Percentiles rank a stretch among this genome's conserved stretches.
phyloP scores from a whole-genome alignment of 2,888 invertebrate genomes.

The Tyria jacobaeae region DNA sequence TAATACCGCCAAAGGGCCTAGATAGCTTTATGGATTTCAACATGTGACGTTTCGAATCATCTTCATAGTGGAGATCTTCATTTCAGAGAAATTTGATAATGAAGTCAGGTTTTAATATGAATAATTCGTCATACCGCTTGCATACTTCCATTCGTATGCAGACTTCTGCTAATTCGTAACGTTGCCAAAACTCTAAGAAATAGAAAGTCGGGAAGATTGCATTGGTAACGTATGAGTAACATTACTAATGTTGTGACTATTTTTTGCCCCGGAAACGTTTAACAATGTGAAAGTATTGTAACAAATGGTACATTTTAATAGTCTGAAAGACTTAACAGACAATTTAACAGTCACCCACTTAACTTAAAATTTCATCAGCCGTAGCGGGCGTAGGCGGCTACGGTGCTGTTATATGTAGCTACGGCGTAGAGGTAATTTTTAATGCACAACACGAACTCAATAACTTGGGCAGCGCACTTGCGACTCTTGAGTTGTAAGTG shows the following conservation, averaged over 20 bases:
- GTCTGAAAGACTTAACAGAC: too few species aligned
- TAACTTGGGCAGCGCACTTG: too few species aligned
- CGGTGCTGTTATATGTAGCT: conserved; percentile 52
- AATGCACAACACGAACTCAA: conserved; percentile 72
- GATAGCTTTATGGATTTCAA: too few species aligned
- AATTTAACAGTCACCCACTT: conserved; percentile 32
- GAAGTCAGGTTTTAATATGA: too few species aligned
- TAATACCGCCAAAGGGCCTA: neutral
- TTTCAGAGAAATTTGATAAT: too few species aligned
- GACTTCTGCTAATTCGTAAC: neutral
- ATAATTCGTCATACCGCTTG: too few species aligned
- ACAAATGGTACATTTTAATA: too few species aligned
- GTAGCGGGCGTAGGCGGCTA: conserved; percentile 52
- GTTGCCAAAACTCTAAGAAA: neutral
- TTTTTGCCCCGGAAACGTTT: conserved; percentile 8
- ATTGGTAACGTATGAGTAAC: neutral
- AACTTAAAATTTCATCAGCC: conserved; percentile 36
- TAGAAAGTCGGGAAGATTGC: neutral
- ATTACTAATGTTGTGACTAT: neutral
- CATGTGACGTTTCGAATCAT: too few species aligned
- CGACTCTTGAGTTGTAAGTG: too few species aligned
- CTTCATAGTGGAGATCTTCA: too few species aligned
- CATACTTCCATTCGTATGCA: too few species aligned
- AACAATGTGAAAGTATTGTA: too few species aligned
- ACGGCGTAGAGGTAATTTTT: conserved; percentile 64